These are phyloP conservation scores for Xestobium rufovillosum DNA, from an alignment of 2,888 invertebrate species.

Conservation along the genomic window DNA sequence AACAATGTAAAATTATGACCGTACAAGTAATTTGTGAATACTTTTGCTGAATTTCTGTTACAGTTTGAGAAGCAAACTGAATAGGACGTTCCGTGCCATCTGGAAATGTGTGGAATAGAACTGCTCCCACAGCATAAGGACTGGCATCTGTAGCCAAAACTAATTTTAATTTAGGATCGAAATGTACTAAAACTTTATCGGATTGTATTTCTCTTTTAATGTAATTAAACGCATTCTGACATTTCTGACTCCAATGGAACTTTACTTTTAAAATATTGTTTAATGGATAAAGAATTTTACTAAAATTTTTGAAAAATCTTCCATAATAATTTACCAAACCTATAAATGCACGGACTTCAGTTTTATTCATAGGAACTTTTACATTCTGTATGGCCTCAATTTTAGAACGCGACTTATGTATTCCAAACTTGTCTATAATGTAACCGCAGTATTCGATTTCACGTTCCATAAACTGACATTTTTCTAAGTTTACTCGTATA, in stretches of 20 bases:
- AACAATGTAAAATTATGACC: no score
- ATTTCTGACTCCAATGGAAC: slow-evolving; percentile 8
- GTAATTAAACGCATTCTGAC: slow-evolving; percentile 23
- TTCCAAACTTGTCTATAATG: slow-evolving; percentile 27
- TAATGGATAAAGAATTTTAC: slow-evolving; percentile 26
- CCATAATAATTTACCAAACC: slow-evolving; percentile 31
- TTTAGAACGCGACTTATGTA: slow-evolving; percentile 29
- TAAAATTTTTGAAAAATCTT: no score
- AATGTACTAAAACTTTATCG: no score
- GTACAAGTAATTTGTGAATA: no score
- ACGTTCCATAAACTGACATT: slow-evolving; percentile 27
- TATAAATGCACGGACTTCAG: slow-evolving; percentile 27
- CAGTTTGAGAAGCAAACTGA: no score
- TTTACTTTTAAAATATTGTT: slow-evolving; percentile 22
- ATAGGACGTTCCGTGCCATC: no score
- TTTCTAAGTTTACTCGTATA: slow-evolving; percentile 24
- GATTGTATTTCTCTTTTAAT: no score
- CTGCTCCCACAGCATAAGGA: no score
- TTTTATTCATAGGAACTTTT: slow-evolving; percentile 22
- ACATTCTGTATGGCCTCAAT: slow-evolving; percentile 28
- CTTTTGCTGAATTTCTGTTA: no score
- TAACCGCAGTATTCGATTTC: slow-evolving; percentile 28
- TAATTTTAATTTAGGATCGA: no score
- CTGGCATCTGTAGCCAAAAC: no score
- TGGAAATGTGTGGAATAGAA: no score